These are phyloP conservation scores for Leptopilina myrica DNA, from an alignment of 2,888 invertebrate genomes.

Conservation along the genomic window DNA sequence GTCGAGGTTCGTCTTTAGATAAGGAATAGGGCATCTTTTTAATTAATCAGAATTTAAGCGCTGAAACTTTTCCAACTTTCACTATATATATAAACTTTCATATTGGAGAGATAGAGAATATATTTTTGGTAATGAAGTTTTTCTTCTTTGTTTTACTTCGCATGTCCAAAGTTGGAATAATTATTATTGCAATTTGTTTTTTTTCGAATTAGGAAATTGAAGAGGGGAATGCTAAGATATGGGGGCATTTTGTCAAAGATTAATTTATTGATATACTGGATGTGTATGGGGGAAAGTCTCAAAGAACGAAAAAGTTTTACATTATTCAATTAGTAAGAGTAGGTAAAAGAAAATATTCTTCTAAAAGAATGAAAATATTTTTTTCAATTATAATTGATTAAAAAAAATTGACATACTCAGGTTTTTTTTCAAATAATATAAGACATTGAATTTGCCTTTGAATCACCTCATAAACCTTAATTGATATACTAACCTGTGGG, in stretches of 20 bases:
- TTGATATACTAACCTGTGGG: constrained; percentile 2
- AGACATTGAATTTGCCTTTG: neutral
- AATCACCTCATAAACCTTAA: constrained; percentile 8
- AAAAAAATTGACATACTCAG: neutral
- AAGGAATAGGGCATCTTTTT: neutral
- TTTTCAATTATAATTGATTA: neutral
- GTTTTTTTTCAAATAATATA: neutral
- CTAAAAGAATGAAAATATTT: too few relatives aligned
- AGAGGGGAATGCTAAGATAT: too few relatives aligned
- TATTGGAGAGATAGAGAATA: neutral
- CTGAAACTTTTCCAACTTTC: neutral
- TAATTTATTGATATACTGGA: too few relatives aligned
- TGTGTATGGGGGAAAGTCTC: too few relatives aligned
- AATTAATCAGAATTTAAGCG: constrained; percentile 22
- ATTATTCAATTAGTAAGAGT: too few relatives aligned
- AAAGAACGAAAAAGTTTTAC: too few relatives aligned
- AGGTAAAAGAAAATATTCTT: too few relatives aligned
- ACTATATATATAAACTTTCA: neutral
- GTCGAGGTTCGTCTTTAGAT: neutral
- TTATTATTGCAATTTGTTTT: neutral
- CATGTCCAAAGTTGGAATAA: neutral
- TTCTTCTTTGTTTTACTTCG: neutral
- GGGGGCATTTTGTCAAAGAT: too few relatives aligned
- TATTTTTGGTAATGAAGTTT: neutral
- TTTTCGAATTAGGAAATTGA: neutral